Percentiles rank a stretch among this genome's conserved stretches.
Conservation (phyloP, 2,113 vertebrate species). For the Columba janthina region DNA sequence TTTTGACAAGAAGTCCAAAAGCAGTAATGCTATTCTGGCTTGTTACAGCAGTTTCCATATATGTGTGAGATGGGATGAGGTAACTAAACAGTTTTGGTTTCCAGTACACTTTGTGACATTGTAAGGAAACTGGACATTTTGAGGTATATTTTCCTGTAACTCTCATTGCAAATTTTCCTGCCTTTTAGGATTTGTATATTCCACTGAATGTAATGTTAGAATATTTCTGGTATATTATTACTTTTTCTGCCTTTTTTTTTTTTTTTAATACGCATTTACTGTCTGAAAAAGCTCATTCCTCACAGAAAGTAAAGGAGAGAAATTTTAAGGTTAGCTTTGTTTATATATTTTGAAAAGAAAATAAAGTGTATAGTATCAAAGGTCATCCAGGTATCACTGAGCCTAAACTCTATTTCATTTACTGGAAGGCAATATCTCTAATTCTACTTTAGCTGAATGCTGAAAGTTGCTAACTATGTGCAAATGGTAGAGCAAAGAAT, state of each 20-base stretch:
- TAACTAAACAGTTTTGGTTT: conserved; percentile 41
- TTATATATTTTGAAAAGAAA: neutral
- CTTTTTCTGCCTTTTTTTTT: neutral
- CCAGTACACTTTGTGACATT: conserved; percentile 17
- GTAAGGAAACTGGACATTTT: conserved; percentile 11
- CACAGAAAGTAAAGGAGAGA: neutral
- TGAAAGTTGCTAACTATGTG: neutral
- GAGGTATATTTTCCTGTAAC: conserved; percentile 28
- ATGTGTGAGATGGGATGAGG: conserved; percentile 18
- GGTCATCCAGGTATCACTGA: neutral
- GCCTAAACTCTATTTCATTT: neutral
- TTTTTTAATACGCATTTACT: neutral
- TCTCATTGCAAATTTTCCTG: neutral
- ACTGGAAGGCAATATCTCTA: neutral
- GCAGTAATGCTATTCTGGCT: neutral
- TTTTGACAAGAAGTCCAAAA: neutral
- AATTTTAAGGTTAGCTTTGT: neutral
- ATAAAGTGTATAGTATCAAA: neutral
- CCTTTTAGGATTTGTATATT: neutral
- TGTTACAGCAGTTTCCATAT: conserved; percentile 15
- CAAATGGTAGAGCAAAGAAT: neutral
- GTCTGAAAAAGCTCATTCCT: neutral
- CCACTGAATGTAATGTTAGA: neutral
- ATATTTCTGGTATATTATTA: neutral
- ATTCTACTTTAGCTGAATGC: neutral